phyloP scores from a whole-genome alignment of 2,797 vertebrate genomes.

The Manis pentadactyla region DNA sequence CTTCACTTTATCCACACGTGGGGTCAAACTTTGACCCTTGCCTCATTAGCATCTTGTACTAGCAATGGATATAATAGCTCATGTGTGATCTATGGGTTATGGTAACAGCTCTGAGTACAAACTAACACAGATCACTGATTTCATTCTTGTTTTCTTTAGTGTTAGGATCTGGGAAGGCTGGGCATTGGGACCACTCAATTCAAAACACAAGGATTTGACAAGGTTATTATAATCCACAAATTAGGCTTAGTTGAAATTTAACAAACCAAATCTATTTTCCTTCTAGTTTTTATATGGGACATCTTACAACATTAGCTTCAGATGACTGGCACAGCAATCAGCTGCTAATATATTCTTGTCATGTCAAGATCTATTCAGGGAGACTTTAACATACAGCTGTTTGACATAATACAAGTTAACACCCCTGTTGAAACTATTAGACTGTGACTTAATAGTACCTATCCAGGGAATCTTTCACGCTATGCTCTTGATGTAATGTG shows the following conservation, averaged over 20 bases:
- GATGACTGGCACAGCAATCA: constrained; percentile 12
- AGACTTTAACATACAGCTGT: constrained; percentile 69
- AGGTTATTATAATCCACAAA: background rate
- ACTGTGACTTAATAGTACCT: constrained; percentile 40
- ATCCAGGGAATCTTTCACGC: constrained; percentile 31
- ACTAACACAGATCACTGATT: background rate
- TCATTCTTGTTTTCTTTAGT: background rate
- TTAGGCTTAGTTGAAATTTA: background rate
- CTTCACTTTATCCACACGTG: too few relatives aligned
- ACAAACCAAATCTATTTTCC: background rate
- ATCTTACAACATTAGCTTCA: background rate
- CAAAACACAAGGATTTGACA: background rate
- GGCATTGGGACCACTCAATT: background rate
- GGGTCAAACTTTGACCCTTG: background rate
- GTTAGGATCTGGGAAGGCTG: background rate
- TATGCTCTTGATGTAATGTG: background rate
- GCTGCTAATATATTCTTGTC: constrained; percentile 24
- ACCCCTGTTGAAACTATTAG: background rate
- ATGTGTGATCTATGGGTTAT: background rate
- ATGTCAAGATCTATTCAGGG: constrained; percentile 54
- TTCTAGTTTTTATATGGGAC: background rate
- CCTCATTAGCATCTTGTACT: background rate
- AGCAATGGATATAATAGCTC: background rate
- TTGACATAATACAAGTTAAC: constrained; percentile 47
- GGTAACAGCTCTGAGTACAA: background rate